Evolutionary conservation across 2,797 vertebrate genomes (phyloP), one percentile per base, ranked within the genome.

Genomic region (Helarctos malayanus): DNA sequence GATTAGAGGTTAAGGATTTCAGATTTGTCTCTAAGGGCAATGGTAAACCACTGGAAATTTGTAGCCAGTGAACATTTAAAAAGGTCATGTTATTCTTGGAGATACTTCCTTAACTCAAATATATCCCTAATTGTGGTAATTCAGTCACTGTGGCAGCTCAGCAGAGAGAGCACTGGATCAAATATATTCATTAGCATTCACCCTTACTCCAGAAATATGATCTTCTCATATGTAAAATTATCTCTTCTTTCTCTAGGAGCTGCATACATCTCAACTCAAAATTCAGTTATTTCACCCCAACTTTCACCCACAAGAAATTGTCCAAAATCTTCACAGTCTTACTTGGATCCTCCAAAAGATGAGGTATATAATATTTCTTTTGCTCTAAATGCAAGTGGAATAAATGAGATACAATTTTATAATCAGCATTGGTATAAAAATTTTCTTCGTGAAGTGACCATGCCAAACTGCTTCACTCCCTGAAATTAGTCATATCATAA

Each of bases 331-430:
- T 89, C 95, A 52, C 29, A 35, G 0, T n/a, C 63, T 45, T 56
- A 49, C 71, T 3, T 80, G 21, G 5, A 1, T 35, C 25, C 32
- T 96, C 14, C 65, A 49, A 97, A 95, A n/a, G 27, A 54, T 68
- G 93, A 98, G 87, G 95, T 96, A 91, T 83, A 1, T 73, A 87
- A 45, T 56, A 83, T 83, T 86, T 69, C 2, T 71, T 87, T 94
- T 89, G n/a, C 18, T 76, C 7, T 32, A 92, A 63, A 93, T 63
- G 15, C 29, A 89, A 88, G 65, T 13, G 52, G 8, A 89, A 18
- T 87, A 52, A 49, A 78, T 47, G n/a, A 89, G 14, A 47, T 94
- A 88, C 38, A 7, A 13, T 76, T 35, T 71, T 89, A 38, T 75
- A 41, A 25, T 92, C 52, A 63, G 47, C 45, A 90, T 14, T 65